A percentile compares a stretch with the other conserved stretches of the same genome.
These are phyloP conservation scores for Scatophagus argus DNA, from an alignment of 2,113 vertebrate species.

Conservation along the genomic window DNA sequence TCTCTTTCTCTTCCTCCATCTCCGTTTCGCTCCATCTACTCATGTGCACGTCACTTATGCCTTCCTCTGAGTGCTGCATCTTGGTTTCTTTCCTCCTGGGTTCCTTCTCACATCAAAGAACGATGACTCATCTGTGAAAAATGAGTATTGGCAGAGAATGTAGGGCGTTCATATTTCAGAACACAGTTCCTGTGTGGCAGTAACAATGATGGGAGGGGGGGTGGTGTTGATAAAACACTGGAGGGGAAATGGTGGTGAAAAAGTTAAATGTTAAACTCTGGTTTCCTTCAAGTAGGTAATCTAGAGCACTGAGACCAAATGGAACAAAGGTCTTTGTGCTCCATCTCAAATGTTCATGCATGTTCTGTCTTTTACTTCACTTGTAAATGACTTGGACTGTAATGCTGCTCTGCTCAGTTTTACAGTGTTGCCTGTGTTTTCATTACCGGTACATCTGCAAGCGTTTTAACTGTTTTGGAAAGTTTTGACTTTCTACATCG, in stretches of 20 bases:
- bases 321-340: slow-evolving; percentile 17
- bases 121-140: slow-evolving; percentile 64
- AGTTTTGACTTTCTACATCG: too few relatives aligned
- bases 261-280: slow-evolving; percentile 45
- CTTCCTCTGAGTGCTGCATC: slow-evolving; percentile 35
- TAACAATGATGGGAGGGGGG: slow-evolving; percentile 44
- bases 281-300: slow-evolving; percentile 43
- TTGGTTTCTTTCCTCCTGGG: slow-evolving; percentile 49
- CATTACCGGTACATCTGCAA: too few relatives aligned
- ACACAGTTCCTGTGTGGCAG: slow-evolving; percentile 26
- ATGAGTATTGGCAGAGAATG: slow-evolving; percentile 52
- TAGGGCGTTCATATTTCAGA: slow-evolving; percentile 42
- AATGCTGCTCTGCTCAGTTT: not conserved
- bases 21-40: slow-evolving; percentile 28
- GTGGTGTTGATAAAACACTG: slow-evolving; percentile 44
- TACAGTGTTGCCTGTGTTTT: not conserved
- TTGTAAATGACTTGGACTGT: not conserved
- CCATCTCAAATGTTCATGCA: not conserved
- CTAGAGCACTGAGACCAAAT: slow-evolving; percentile 14
- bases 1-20: not conserved
- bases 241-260: slow-evolving; percentile 19
- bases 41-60: slow-evolving; percentile 11
- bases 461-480: too few relatives aligned
- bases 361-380: not conserved
- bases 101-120: slow-evolving; percentile 55